Percentiles rank a stretch among this genome's conserved stretches.
Evolutionary conservation across 2,113 vertebrate genomes (phyloP).

Genomic region (Pavo muticus): DNA sequence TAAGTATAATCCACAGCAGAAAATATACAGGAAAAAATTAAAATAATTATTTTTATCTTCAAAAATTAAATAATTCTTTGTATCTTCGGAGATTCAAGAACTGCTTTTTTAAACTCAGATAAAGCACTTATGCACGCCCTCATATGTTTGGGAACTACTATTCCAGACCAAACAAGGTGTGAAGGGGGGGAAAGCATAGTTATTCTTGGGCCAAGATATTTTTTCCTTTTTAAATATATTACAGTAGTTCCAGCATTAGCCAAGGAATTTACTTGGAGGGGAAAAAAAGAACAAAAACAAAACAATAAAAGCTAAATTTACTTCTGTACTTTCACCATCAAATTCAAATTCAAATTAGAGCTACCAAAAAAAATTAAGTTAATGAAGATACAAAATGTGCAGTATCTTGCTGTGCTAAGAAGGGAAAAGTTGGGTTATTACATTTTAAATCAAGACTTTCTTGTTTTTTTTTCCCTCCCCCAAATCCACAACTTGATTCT

Average conservation of each 20-base stretch:
- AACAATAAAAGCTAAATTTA: neutral
- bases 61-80: neutral
- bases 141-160: neutral
- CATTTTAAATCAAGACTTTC: neutral
- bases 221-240: neutral
- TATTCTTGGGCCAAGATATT: neutral
- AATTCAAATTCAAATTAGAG: neutral
- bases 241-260: neutral
- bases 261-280: fast-evolving
- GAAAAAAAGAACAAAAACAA: neutral
- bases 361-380: neutral
- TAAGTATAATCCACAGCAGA: neutral
- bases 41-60: neutral
- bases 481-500: neutral
- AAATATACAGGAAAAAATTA: neutral
- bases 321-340: neutral
- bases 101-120: neutral
- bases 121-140: neutral
- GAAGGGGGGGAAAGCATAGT: neutral
- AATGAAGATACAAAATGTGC: neutral
- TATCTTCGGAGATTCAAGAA: neutral
- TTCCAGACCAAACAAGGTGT: fast-evolving
- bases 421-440: neutral
- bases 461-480: neutral
- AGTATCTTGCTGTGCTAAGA: neutral